Percentiles rank a stretch among this genome's conserved stretches.
Evolutionary conservation across 2,888 invertebrate species (phyloP).

Genomic region (Drosophila flavopinicola): DNA sequence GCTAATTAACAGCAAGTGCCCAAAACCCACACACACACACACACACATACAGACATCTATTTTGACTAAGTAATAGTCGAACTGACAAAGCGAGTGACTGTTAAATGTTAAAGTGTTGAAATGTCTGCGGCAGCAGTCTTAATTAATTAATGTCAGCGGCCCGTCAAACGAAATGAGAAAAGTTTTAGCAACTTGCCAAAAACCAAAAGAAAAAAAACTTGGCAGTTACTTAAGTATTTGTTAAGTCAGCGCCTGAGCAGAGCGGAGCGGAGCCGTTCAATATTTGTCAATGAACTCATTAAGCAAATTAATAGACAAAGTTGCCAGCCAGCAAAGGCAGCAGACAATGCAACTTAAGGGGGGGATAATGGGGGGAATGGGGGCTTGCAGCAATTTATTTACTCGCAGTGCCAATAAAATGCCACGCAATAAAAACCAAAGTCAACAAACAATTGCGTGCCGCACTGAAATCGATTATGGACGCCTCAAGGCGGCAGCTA

Average conservation of each 20-base stretch:
- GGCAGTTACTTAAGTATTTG: constrained; percentile 55
- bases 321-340: constrained; percentile 57
- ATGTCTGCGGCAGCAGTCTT: constrained; percentile 72
- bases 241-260: constrained; percentile 27
- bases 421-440: constrained; percentile 82
- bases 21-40: constrained; percentile 27
- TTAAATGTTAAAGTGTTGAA: constrained; percentile 73
- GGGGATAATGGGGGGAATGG: constrained; percentile 3
- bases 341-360: constrained; percentile 32
- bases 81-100: constrained; percentile 49
- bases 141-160: constrained; percentile 75
- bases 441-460: constrained; percentile 74
- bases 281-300: constrained; percentile 78
- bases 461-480: constrained; percentile 70
- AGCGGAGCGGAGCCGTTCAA: constrained; percentile 45
- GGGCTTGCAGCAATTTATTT: constrained; percentile 32
- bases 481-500: constrained; percentile 53
- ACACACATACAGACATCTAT: constrained; percentile 7
- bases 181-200: too few species aligned
- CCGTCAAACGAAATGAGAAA: constrained; percentile 71
- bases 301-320: constrained; percentile 78
- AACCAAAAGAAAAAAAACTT: constrained; percentile 42
- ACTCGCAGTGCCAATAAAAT: constrained; percentile 57
- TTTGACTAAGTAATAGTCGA: constrained; percentile 66
- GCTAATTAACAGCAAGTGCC: constrained; percentile 68